Conservation (phyloP, 2,797 vertebrate species). For the Sitta carolinensis region DNA sequence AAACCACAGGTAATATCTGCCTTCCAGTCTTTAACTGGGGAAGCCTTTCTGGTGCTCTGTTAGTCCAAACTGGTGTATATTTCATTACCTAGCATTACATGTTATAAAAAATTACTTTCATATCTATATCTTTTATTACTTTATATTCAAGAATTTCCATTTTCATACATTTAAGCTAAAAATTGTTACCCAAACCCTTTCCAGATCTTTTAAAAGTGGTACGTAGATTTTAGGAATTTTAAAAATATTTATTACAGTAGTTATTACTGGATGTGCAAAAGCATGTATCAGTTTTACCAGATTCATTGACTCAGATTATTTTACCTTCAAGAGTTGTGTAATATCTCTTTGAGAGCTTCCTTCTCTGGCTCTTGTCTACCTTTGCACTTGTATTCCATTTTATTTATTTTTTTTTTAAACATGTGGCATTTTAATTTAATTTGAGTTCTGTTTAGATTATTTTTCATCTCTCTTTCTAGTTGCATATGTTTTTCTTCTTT, state of each 20-base stretch:
- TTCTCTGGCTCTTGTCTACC: background rate
- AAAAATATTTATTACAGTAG: background rate
- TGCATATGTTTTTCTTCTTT: background rate
- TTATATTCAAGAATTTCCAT: background rate
- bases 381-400: background rate
- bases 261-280: background rate
- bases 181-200: background rate
- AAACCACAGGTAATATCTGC: background rate
- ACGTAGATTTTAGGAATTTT: background rate
- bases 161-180: background rate
- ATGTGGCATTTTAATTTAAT: background rate
- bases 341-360: background rate
- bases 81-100: background rate
- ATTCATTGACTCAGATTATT: background rate
- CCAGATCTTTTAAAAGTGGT: background rate
- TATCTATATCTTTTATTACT: background rate
- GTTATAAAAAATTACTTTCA: background rate
- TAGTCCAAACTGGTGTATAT: background rate
- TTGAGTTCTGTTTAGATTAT: background rate
- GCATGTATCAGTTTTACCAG: background rate
- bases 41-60: background rate
- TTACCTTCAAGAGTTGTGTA: background rate
- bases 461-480: background rate
- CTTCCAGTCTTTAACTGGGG: accelerated
- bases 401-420: background rate